A percentile compares a stretch with the other conserved stretches of the same genome.
Conservation (phyloP, 2,797 vertebrate genomes). For the Galago senegalensis region DNA sequence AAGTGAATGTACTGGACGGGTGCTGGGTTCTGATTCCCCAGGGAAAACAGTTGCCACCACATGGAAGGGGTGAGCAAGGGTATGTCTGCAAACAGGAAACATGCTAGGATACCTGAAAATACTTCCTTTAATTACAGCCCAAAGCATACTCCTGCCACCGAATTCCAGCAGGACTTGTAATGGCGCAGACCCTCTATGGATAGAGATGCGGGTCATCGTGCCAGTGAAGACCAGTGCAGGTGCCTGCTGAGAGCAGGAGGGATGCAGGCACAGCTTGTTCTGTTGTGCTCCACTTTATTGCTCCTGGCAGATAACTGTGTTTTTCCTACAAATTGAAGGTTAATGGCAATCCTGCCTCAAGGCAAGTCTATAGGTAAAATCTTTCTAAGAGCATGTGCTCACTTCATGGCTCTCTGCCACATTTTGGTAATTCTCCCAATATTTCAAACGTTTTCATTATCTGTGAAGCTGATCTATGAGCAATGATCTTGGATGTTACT, state of each 20-base stretch:
- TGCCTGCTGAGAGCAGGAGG: background rate
- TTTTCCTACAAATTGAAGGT: background rate
- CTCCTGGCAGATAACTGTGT: background rate
- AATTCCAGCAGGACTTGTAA: background rate
- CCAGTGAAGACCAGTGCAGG: background rate
- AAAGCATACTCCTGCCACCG: background rate
- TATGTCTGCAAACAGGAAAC: background rate
- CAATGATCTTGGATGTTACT: background rate
- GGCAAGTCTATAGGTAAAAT: background rate
- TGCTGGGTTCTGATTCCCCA: background rate
- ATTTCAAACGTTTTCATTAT: background rate
- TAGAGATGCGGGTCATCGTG: background rate
- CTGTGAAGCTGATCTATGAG: background rate
- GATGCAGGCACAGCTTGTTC: background rate
- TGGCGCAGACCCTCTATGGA: background rate
- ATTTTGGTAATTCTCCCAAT: background rate
- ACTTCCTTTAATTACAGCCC: background rate
- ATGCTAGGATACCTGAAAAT: background rate
- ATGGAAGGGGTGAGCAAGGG: background rate
- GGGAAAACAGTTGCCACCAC: background rate
- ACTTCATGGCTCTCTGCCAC: background rate
- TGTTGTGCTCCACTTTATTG: background rate
- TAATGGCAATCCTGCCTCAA: background rate
- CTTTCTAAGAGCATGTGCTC: background rate
- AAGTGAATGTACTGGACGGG: background rate